Percentiles rank a stretch among this genome's conserved stretches.
phyloP scores from a whole-genome alignment of 2,888 invertebrate genomes.

The Timandra comae region DNA sequence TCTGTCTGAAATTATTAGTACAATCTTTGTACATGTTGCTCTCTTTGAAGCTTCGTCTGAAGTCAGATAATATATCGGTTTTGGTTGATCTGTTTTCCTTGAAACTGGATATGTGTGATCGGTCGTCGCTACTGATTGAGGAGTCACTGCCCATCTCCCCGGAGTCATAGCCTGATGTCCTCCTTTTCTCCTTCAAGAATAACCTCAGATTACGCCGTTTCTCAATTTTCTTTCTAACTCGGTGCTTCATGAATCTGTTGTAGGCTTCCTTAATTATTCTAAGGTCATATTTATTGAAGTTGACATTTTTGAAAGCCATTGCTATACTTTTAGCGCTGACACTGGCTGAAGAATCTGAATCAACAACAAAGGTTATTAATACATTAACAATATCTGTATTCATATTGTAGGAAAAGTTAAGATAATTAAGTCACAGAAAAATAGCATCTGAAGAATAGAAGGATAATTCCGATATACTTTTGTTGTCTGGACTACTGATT shows the following conservation, averaged over 20 bases:
- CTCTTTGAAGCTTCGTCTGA: conserved; percentile 29
- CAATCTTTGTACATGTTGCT: conserved; percentile 34
- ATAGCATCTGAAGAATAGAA: no score
- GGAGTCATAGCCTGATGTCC: conserved; percentile 46
- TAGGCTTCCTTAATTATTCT: conserved; percentile 43
- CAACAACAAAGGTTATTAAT: conserved; percentile 43
- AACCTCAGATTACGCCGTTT: conserved; percentile 40
- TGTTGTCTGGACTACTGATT: no score
- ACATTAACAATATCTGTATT: no score
- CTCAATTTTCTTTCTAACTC: conserved; percentile 35
- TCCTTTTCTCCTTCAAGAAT: conserved; percentile 33
- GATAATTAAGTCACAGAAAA: no score
- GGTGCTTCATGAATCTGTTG: conserved; percentile 35
- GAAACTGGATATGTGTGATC: conserved; percentile 31
- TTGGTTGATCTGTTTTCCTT: conserved; percentile 35
- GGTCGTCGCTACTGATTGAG: conserved; percentile 53
- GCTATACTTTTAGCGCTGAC: conserved; percentile 47
- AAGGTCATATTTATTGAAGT: conserved; percentile 45
- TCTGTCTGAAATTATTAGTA: conserved; percentile 34
- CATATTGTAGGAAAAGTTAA: no score
- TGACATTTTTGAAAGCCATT: conserved; percentile 37
- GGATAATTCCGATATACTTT: no score
- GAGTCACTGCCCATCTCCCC: conserved; percentile 56
- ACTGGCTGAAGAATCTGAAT: conserved; percentile 44
- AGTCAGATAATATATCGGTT: conserved; percentile 25